Conservation (phyloP, 2,113 vertebrate genomes). For the Vanacampus margaritifer region DNA sequence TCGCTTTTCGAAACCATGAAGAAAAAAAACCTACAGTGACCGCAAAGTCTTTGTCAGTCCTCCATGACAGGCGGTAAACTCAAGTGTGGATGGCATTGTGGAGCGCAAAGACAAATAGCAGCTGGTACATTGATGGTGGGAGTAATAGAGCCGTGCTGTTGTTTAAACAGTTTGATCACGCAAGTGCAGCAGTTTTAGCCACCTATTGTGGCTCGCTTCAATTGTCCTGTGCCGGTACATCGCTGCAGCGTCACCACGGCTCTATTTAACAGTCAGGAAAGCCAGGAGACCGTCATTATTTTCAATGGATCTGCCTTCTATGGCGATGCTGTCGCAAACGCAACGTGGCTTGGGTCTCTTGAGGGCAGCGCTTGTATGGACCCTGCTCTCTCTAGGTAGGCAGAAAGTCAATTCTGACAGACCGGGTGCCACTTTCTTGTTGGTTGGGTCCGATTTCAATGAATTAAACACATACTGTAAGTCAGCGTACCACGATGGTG, state of each 20-base stretch:
- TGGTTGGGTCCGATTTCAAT: not conserved
- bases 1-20: not conserved
- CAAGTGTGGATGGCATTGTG: constrained; percentile 2
- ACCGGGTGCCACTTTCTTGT: no score
- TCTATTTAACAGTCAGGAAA: constrained; percentile 42
- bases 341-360: not conserved
- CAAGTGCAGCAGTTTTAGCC: not conserved
- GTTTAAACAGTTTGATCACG: constrained; percentile 40
- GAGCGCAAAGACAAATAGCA: constrained; percentile 20
- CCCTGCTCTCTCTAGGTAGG: constrained; percentile 38
- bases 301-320: not conserved
- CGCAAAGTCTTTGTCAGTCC: constrained; percentile 29
- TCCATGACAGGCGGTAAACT: not conserved
- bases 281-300: not conserved
- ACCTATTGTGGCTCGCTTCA: constrained; percentile 3
- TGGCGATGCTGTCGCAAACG: constrained; percentile 7
- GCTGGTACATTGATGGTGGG: constrained; percentile 20
- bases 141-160: constrained; percentile 17
- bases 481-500: no score
- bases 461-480: no score
- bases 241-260: constrained; percentile 6
- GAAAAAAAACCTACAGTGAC: not conserved
- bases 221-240: not conserved
- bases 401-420: not conserved
- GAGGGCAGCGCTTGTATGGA: constrained; percentile 18